Base-by-base conservation (phyloP, 2,113 vertebrate genomes). In the Nyctibius bracteatus region DNA sequence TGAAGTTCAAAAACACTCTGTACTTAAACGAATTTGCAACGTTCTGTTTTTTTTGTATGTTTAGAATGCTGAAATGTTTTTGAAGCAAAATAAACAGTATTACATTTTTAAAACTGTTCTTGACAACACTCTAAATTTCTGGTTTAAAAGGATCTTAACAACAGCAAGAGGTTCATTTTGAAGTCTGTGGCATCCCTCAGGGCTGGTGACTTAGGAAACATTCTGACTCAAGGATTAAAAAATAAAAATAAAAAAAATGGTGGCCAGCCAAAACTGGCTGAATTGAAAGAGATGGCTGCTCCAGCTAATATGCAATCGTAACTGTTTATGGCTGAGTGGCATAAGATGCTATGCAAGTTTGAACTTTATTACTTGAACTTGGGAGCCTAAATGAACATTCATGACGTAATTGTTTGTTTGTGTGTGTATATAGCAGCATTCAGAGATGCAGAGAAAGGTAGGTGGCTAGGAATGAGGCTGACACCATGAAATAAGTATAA, bases 71-170 rank as follows among this genome's bases (percentile, higher is more conserved):
- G 96, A 98, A 98, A 98, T 98, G 98, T 98, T 98, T 98, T 98
- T 98, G 98, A 98, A 98, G 98, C 98, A 98, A 98, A 98, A 98
- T 99, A 98, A 98, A 98, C 98, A 98, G 98, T 98, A 98, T 99
- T 98, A 98, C 98, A 97, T 98, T 98, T 99, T 98, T 98, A 98
- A 98, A 98, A 98, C 97, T 97, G 96, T 98, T 98, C 97, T 98
- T 96, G 97, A 93, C 96, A 95, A 95, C 96, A 96, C 96, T 97
- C 95, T 96, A 96, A 90, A 94, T 98, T 97, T 98, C 96, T 98
- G 97, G 94, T 94, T 96, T 93, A 68, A 86, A 93, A 94, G 80
- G 80, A 94, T 91, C 89, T 92, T 84, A 78, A 94, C 61, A 84
- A 86, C 89, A 96, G 96, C 94, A 67, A 89, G 90, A 92, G 65